Base-by-base conservation (phyloP, 2,797 vertebrate genomes). In the Pterois miles region DNA sequence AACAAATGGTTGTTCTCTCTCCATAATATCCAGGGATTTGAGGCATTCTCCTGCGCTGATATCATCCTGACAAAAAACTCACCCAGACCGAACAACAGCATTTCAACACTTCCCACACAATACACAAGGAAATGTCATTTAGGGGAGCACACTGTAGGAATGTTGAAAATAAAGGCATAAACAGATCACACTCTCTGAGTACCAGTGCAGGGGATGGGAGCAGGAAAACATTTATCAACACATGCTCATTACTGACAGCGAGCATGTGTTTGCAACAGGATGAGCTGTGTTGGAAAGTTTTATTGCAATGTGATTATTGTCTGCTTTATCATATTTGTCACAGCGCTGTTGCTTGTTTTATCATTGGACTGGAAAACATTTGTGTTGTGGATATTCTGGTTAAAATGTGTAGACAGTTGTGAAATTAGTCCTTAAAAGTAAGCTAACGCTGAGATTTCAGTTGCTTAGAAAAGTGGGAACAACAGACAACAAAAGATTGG, bases 31-130 rank as follows among this genome's bases (percentile, higher is more conserved):
- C 76, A 60, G 83, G 82, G 91, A 88, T 89, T 91, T 85, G 64
- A 88, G 46, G 65, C 88, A 92, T 92, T 91, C 78, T 83, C 76
- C 62, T 69, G 74, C 29, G 13, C 89, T 92, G 89, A 92, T 86
- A 86, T 94, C 90, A 93, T 78, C 77, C 79, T 38, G 65, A 68
- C 33, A 25, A 84, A 70, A 57, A 76, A 46, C 65, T 72, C 73
- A 76, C 66, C 74, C 74, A 84, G 71, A 82, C 65, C 20, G 38
- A 82, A 86, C 73, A 91, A 89, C 85, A 91, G 80, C 73, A 62
- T 87, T 91, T 91, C 74, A 83, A 85, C 84, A 86, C 58, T 73
- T 88, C 60, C 57, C 76, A 76, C 78, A 90, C 84, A 88, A 88
- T 71, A 66, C 78, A 83, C 80, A 81, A 88, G 85, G 59, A 83